Evolutionary conservation across 1,140 invertebrate genomes (phyloP), one percentile per base, ranked within the genome.

Genomic region (Heliothis subflexa): DNA sequence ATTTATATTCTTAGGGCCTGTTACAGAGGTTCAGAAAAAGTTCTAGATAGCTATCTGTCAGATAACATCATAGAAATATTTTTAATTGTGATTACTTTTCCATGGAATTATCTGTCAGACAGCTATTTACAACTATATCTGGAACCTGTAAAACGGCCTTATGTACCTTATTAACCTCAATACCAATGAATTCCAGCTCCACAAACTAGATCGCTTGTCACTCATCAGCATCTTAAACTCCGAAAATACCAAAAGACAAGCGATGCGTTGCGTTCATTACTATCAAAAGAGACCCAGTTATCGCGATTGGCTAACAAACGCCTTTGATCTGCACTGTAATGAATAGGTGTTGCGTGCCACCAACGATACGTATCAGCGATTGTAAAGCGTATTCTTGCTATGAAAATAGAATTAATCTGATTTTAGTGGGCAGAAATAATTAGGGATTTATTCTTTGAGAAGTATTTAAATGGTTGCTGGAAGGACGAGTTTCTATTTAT

Each of bases 291-390:
- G 16, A 61, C 16, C 40, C 21, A 71, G 68, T 54, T 64, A 75
- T 75, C 73, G 59, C 49, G 73, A 75, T 61, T 61, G 72, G 55
- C 72, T 64, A 75, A 14, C 73, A 52, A 54, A 64, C 57, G 59
- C 18, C 71, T 75, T 75, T 75, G 73, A 75, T 75, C 73, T 64
- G 47, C 28, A 28, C 33, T 64, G 59, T 75, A 64, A 75, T 75
- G 73, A 75, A 75, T 75, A 75, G 73, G 49, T 75, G 73, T 75
- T 75, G 73, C 73, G 73, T 75, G 73, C 73, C 61, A 40, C 61
- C 47, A 28, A 64, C 47, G 73, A 64, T 75, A 75, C 45, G 12
- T 54, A 75, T 75, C 73, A 21, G 5, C 50, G 73, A 75, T 75
- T 18, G 59, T 62, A 21, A 49, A 59, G 57, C 71, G 71, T 57